Evolutionary conservation across 2,113 vertebrate genomes (phyloP).

Genomic region (Oncorhynchus masou): DNA sequence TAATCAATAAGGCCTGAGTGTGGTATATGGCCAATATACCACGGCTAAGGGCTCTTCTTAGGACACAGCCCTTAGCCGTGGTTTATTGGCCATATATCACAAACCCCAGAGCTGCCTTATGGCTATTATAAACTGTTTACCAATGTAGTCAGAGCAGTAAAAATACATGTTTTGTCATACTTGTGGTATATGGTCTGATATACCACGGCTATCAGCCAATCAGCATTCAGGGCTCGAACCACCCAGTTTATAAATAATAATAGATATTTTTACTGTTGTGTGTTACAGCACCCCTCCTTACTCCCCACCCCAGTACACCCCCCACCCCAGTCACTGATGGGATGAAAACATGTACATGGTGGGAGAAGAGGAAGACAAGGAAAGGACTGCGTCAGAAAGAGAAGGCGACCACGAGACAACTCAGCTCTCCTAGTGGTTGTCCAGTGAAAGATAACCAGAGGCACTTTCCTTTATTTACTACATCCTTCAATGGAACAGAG

Average conservation of each 20-base stretch:
- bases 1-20: too few relatives aligned
- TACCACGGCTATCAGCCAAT: too few relatives aligned
- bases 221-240: too few relatives aligned
- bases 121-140: too few relatives aligned
- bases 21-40: too few relatives aligned
- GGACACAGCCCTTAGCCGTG: too few relatives aligned
- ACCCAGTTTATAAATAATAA: neutral
- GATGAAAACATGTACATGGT: neutral
- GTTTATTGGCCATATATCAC: too few relatives aligned
- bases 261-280: neutral
- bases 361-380: slow-evolving; percentile 2
- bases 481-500: slow-evolving; percentile 26
- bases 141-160: too few relatives aligned
- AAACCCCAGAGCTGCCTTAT: too few relatives aligned
- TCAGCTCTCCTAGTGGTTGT: slow-evolving; percentile 33
- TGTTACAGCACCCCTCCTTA: slow-evolving; percentile 77
- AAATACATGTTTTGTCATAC: too few relatives aligned
- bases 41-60: too few relatives aligned
- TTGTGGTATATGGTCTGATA: too few relatives aligned
- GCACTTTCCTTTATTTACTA: slow-evolving; percentile 47
- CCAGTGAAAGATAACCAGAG: slow-evolving; percentile 40
- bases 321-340: slow-evolving; percentile 67
- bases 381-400: slow-evolving; percentile 46
- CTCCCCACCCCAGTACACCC: slow-evolving; percentile 71
- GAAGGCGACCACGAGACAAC: slow-evolving; percentile 32